These are phyloP conservation scores for Salvelinus alpinus DNA, from an alignment of 2,113 vertebrate species.

Conservation along the genomic window DNA sequence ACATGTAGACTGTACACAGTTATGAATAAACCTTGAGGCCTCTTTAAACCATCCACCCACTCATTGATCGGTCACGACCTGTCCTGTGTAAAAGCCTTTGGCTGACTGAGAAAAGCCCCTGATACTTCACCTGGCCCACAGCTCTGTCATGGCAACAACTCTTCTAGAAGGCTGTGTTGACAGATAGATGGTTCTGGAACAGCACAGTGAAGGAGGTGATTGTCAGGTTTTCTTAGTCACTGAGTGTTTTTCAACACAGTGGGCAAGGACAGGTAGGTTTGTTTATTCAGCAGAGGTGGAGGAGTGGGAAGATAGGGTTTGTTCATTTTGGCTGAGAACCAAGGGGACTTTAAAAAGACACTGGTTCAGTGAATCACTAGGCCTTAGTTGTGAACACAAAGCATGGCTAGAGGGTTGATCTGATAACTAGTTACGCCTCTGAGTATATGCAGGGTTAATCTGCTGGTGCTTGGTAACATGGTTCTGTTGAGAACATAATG, in stretches of 20 bases:
- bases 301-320: background rate
- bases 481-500: background rate
- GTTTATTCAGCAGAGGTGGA: background rate
- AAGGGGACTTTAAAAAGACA: background rate
- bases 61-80: background rate
- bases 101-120: background rate
- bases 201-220: conserved; percentile 26
- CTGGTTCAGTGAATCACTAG: background rate
- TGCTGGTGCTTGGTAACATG: background rate
- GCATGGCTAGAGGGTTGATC: no score
- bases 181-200: conserved; percentile 29
- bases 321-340: background rate
- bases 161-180: conserved; percentile 21
- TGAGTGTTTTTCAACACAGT: conserved; percentile 24
- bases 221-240: conserved; percentile 23
- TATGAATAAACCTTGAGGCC: background rate
- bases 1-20: no score
- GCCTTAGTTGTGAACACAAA: background rate
- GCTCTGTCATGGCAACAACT: conserved; percentile 31
- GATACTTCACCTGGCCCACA: conserved; percentile 2
- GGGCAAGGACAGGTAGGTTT: conserved; percentile 7
- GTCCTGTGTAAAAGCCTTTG: background rate
- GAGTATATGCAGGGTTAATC: background rate
- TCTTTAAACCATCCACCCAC: background rate
- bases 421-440: background rate